Percentiles rank a stretch among this genome's conserved stretches.
Evolutionary conservation across 2,797 vertebrate species (phyloP).

Genomic region (Siniperca obscura): DNA sequence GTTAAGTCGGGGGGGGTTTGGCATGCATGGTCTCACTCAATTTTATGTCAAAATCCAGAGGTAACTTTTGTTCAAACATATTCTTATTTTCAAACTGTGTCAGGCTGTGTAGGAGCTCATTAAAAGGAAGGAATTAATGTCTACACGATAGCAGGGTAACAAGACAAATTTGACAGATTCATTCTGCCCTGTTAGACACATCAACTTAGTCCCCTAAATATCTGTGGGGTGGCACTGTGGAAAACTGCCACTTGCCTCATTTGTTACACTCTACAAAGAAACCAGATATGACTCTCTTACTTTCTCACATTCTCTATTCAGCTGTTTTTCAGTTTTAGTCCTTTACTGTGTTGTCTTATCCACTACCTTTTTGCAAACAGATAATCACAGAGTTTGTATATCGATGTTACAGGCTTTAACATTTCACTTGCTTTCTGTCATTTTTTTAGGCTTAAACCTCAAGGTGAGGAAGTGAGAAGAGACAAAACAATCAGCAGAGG

Average conservation of each 20-base stretch:
- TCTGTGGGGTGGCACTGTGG: slow-evolving; percentile 34
- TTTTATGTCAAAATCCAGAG: slow-evolving; percentile 19
- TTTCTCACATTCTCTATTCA: not conserved
- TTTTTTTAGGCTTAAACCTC: slow-evolving; percentile 80
- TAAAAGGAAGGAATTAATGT: slow-evolving; percentile 54
- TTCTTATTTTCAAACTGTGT: slow-evolving; percentile 37
- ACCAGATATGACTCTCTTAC: slow-evolving; percentile 10
- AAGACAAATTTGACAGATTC: slow-evolving; percentile 54
- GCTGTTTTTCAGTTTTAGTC: not conserved
- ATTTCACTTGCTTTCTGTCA: slow-evolving; percentile 67
- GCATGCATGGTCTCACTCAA: slow-evolving; percentile 1
- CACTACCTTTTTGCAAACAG: slow-evolving; percentile 2
- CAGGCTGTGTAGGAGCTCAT: slow-evolving; percentile 46
- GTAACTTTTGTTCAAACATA: slow-evolving; percentile 24
- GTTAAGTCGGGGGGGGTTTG: not conserved
- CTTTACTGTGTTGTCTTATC: slow-evolving; percentile 15
- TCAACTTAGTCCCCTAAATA: slow-evolving; percentile 51
- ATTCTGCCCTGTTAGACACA: slow-evolving; percentile 55
- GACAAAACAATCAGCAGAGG: slow-evolving; percentile 15
- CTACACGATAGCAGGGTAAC: slow-evolving; percentile 27
- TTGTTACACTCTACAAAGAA: slow-evolving; percentile 23
- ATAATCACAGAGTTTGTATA: slow-evolving; percentile 1
- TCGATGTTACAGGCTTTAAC: slow-evolving; percentile 34
- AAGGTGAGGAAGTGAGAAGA: slow-evolving; percentile 42
- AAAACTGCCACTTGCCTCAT: slow-evolving; percentile 39